Conservation (phyloP, 1,140 invertebrate genomes). For the Lepidostoma basale region DNA sequence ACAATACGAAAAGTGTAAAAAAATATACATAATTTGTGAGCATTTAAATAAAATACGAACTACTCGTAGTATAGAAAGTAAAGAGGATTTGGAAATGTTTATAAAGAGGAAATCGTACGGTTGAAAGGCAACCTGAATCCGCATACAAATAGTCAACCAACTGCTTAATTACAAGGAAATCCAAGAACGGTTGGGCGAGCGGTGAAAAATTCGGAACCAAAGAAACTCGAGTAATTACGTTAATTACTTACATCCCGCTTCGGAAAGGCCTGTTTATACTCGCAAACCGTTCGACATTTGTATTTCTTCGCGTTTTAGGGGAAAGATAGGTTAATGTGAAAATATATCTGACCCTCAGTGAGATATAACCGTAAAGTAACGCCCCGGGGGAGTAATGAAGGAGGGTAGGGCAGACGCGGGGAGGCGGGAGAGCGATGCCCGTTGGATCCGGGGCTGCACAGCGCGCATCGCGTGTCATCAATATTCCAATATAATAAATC, state of each 20-base stretch:
- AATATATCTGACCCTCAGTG: slow-evolving; percentile 30
- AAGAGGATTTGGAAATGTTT: too few species aligned
- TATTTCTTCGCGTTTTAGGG: slow-evolving; percentile 12
- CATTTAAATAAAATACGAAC: too few species aligned
- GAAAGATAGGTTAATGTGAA: slow-evolving; percentile 25
- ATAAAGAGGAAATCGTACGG: too few species aligned
- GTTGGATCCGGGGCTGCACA: too few species aligned
- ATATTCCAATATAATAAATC: too few species aligned
- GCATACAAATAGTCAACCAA: background rate
- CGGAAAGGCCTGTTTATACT: background rate
- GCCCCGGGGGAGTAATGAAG: slow-evolving; percentile 26
- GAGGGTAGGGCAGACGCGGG: background rate
- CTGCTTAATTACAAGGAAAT: background rate
- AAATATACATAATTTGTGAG: too few species aligned
- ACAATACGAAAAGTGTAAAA: too few species aligned
- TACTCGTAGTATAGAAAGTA: too few species aligned
- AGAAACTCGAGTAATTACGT: background rate
- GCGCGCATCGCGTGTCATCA: too few species aligned
- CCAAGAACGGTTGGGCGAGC: background rate
- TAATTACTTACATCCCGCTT: slow-evolving; percentile 1
- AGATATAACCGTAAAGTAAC: slow-evolving; percentile 19
- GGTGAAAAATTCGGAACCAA: background rate
- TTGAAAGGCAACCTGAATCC: too few species aligned
- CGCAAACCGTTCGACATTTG: slow-evolving; percentile 5
- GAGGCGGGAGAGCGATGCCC: background rate